Base-by-base conservation (phyloP, 2,797 vertebrate genomes). In the Mormyrus proboscirostris region DNA sequence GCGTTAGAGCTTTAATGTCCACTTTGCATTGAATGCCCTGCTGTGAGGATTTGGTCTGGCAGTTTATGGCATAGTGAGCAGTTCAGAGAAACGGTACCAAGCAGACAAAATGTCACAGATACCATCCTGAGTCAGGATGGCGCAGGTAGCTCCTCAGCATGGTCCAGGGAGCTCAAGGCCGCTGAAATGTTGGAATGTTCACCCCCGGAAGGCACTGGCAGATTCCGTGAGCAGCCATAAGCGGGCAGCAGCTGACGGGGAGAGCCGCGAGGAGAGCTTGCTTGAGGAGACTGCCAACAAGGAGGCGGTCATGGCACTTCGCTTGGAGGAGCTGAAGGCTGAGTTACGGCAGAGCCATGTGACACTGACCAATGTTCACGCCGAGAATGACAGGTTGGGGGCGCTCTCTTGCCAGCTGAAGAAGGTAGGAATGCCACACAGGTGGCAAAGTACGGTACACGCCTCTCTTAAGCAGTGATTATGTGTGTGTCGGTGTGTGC, bases 221-320 rank as follows among this genome's bases (percentile, higher is more conserved):
- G 97, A 97, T 91, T 95, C 96, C 6, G 94, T 97, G 90, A 97
- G 92, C 93, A 96, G 94, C 92, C 96, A 97, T 84, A 97, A 97
- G 88, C 96, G 96, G 88, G 97, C 96, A 65, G 95, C 95, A 29
- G 97, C 96, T 59, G 96, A 97, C 91, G 97, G 97, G 83, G 97
- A 97, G 92, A 97, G 92, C 92, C 93, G 96, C 89, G 97, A 97
- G 90, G 97, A 97, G 92, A 94, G 79, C 22, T 91, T 97, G 88
- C 93, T 97, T 47, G 95, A 96, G 91, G 97, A 97, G 94, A 96
- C 96, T 0, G 96, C 97, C 85, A 95, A 92, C n/a, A 97, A 96
- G 93, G 97, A 97, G 95, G 96, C 96, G 91, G 95, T 94, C 92
- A 94, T 97, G 95, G 94, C 94, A 86, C 95, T 95, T 0, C 95